Base-by-base conservation (phyloP, 2,797 vertebrate species). In the Molossus molossus region DNA sequence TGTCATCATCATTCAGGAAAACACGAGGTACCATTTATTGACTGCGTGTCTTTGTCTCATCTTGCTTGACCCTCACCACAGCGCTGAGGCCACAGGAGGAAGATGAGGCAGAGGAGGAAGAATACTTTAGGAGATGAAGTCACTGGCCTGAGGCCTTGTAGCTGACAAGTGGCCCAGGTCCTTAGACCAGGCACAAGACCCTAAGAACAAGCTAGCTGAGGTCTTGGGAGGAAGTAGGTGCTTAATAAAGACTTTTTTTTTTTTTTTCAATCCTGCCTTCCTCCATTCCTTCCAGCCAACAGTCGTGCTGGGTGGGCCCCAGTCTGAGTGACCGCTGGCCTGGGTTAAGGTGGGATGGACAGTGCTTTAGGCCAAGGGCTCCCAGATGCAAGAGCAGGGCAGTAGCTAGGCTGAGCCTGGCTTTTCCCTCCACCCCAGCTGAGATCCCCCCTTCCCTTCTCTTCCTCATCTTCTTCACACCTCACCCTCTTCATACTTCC, bases 401-500 rank as follows among this genome's bases (percentile, higher is more conserved):
- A 9, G 13, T 64, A 18, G 9, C 29, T 21, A 23, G 62, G 40
- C 53, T 21, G 13, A 76, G 57, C 50, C 82, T 25, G 53, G 12
- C 58, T 33, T 53, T 9, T 9, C 9, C 18, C 53, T 23, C 40
- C n/a, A 7, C 6, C 23, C 12, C 21, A 62, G n/a, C 55, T 9
- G 11, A 82, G 73, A 17, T 1, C 10, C 73, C n/a, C 45, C n/a
- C 55, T 12, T 21, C 7, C 67, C 9, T 13, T 53, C 76, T 90
- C 12, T 45, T n/a, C 87, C 14, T 17, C 15, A 0, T 18, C 72
- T 17, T 53, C 70, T 62, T 65, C 4, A 2, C 2, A 8, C n/a
- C 60, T 53, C 7, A 0, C 11, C 7, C 9, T 29, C 72, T 9
- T 18, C 6, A 18, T 1, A 6, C 3, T 12, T 48, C 33, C 21